phyloP scores from a whole-genome alignment of 2,888 invertebrate species.

The Cataglyphis cursor region DNA sequence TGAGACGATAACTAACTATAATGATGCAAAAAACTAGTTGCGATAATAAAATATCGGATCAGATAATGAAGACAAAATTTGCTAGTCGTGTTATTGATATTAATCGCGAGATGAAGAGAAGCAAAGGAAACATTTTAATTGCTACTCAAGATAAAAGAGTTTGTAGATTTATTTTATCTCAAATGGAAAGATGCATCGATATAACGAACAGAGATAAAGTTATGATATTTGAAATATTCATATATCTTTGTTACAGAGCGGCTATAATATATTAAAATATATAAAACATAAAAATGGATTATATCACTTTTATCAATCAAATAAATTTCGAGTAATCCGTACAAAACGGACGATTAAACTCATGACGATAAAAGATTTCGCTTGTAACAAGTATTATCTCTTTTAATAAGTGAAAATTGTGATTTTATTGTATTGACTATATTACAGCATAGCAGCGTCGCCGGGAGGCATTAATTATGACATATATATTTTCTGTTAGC shows the following conservation, averaged over 20 bases:
- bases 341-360: not conserved
- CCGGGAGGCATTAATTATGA: not conserved
- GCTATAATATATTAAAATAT: not conserved
- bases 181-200: conserved; percentile 1
- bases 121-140: conserved; percentile 11
- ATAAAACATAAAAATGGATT: not conserved
- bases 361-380: not conserved
- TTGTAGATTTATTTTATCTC: not conserved
- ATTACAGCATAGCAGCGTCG: not conserved
- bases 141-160: not conserved
- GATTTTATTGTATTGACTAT: not conserved
- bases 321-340: not conserved
- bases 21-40: conserved; percentile 9
- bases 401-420: not conserved
- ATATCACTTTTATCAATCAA: not conserved
- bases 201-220: not conserved
- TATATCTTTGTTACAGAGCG: not conserved
- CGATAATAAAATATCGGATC: conserved; percentile 9
- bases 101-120: conserved; percentile 1
- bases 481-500: conserved; percentile 11
- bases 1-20: conserved; percentile 15
- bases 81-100: not conserved
- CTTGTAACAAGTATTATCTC: not conserved
- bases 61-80: conserved; percentile 24
- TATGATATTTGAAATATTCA: not conserved